phyloP scores from a whole-genome alignment of 2,113 vertebrate genomes.

The Oplegnathus fasciatus region DNA sequence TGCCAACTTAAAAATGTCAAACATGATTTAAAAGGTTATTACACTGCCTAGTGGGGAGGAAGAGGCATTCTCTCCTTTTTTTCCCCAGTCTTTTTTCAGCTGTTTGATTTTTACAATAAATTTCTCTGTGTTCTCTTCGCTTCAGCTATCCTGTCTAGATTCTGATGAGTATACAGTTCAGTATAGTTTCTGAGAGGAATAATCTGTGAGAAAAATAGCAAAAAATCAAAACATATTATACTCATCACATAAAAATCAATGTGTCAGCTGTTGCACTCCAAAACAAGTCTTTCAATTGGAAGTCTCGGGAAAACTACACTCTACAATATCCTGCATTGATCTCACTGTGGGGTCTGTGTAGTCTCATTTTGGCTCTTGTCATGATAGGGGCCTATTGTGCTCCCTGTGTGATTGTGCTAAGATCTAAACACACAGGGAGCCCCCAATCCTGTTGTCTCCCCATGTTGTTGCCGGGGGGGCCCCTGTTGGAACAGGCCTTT shows the following conservation, averaged over 20 bases:
- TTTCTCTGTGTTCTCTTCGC: constrained; percentile 50
- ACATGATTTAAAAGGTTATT: constrained; percentile 94
- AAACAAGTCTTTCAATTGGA: constrained; percentile 41
- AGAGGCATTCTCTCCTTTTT: constrained; percentile 44
- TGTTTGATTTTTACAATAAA: constrained; percentile 72
- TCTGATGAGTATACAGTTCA: constrained; percentile 27
- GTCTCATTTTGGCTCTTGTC: constrained; percentile 59
- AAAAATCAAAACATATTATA: constrained; percentile 44
- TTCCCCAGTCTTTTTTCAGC: constrained; percentile 45
- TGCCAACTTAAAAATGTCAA: constrained; percentile 91
- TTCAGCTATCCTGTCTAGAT: constrained; percentile 46
- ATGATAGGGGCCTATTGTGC: constrained; percentile 59
- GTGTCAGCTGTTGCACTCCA: constrained; percentile 12
- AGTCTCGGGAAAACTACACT: constrained; percentile 33
- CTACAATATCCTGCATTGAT: constrained; percentile 62
- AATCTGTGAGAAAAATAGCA: constrained; percentile 14
- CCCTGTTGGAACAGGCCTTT: constrained; percentile 59
- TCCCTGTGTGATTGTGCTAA: constrained; percentile 57
- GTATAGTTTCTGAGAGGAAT: constrained; percentile 27
- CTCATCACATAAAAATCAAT: constrained; percentile 61
- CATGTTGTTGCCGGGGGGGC: constrained; percentile 69
- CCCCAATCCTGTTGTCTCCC: constrained; percentile 63
- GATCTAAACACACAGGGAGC: constrained; percentile 71
- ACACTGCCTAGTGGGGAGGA: constrained; percentile 77
- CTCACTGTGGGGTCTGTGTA: constrained; percentile 64